A percentile compares a stretch with the other conserved stretches of the same genome.
phyloP scores from a whole-genome alignment of 2,113 vertebrate species.

The Calypte anna region DNA sequence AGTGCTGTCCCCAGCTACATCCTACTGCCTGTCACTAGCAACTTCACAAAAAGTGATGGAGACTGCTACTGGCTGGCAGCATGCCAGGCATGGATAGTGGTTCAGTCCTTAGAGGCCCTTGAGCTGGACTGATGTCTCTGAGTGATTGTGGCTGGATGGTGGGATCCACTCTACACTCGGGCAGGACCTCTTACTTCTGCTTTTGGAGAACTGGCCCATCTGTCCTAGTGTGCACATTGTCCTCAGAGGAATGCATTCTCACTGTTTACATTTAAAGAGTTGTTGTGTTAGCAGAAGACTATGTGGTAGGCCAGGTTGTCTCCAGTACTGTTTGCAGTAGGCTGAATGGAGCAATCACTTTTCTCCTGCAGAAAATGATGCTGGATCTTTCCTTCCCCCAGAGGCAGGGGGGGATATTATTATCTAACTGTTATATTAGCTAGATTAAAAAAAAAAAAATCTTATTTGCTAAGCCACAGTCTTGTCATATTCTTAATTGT shows the following conservation, averaged over 20 bases:
- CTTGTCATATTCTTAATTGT: background rate
- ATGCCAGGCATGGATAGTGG: background rate
- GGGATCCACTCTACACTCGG: background rate
- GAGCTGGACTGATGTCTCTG: background rate
- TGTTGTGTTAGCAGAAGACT: background rate
- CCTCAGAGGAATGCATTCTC: background rate
- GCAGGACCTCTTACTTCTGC: background rate
- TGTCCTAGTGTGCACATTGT: background rate
- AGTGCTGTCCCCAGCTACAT: background rate
- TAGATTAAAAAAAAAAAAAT: background rate
- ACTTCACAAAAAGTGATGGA: background rate
- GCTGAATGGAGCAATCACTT: background rate
- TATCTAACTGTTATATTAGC: background rate
- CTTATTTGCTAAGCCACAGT: background rate
- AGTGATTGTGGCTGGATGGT: background rate
- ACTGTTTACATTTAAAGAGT: background rate
- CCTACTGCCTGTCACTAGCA: background rate
- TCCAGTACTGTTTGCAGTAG: background rate
- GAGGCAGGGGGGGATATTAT: no score
- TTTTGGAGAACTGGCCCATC: background rate
- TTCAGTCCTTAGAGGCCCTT: background rate
- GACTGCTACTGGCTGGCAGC: background rate
- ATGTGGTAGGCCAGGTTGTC: background rate
- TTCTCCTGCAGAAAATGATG: background rate
- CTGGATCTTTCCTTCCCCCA: background rate